Base-by-base conservation (phyloP, 2,888 invertebrate species). In the Masnerella sp. region DNA sequence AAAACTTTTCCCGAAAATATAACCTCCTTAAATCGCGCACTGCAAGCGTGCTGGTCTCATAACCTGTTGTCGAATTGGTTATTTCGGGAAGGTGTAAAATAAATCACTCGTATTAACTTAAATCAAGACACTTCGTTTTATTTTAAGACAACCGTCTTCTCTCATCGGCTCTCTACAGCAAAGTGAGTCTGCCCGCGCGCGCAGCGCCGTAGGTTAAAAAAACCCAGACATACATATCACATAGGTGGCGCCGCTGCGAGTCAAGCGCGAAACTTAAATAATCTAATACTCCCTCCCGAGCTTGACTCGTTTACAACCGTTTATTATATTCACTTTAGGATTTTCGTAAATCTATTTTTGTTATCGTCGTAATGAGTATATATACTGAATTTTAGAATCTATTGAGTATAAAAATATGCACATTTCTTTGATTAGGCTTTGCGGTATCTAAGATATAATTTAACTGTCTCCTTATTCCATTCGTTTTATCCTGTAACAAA, bases 281-380 rank as follows among this genome's bases (percentile, higher is more conserved):
- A 7, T 17, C 8, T 8, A 38, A 38, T 8, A 38, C 38, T 38
- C 38, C 38, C 38, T 38, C 38, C 38, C 38, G 38, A 38, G 38
- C 15, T 15, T 15, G 17, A 38, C 38, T 38, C 38, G 38, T 17
- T 15, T 15, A 38, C 12, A 36, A 36, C 5, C 2, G 2, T 36
- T 36, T 36, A 5, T 11, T 36, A 2, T 36, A 14, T 36, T 3
- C n/a, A n/a, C n/a, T n/a, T n/a, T n/a, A n/a, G n/a, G n/a, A n/a
- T n/a, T n/a, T n/a, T n/a, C n/a, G n/a, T n/a, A n/a, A n/a, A n/a
- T n/a, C n/a, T n/a, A n/a, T n/a, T n/a, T n/a, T n/a, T n/a, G n/a
- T n/a, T n/a, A n/a, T n/a, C n/a, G n/a, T n/a, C n/a, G n/a, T n/a
- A n/a, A n/a, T n/a, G n/a, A n/a, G n/a, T n/a, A n/a, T n/a, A n/a